These are phyloP conservation scores for Chelon labrosus DNA, from an alignment of 2,797 vertebrate genomes.

Conservation along the genomic window DNA sequence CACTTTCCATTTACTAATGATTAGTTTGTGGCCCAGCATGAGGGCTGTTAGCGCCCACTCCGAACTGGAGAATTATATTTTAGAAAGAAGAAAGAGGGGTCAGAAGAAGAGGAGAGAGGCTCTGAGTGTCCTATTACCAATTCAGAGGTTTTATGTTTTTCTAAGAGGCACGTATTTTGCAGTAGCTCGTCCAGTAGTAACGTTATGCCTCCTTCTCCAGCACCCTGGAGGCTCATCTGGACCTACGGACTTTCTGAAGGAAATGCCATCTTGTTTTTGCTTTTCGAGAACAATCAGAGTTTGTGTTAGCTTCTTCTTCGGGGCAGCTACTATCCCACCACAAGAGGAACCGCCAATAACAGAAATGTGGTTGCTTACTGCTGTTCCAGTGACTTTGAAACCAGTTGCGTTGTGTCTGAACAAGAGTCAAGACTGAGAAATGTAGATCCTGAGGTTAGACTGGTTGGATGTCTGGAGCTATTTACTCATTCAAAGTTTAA, in stretches of 20 bases:
- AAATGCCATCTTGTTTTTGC: no score
- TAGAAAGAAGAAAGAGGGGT: conserved; percentile 48
- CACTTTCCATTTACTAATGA: conserved; percentile 66
- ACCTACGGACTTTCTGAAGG: no score
- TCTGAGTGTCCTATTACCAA: conserved; percentile 48
- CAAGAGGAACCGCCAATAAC: no score
- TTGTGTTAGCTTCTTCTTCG: no score
- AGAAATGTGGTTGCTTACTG: no score
- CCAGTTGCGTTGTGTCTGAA: no score
- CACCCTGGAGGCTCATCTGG: not conserved
- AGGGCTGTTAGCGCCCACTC: conserved; percentile 60
- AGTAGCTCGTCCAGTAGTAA: conserved; percentile 21
- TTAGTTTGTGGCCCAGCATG: conserved; percentile 54
- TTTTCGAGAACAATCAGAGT: no score
- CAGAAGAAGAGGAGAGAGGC: conserved; percentile 43
- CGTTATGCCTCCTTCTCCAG: not conserved
- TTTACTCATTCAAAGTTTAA: not conserved
- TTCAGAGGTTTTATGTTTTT: conserved; percentile 50
- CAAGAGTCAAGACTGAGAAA: conserved; percentile 4
- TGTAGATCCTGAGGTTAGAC: not conserved
- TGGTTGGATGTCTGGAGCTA: not conserved
- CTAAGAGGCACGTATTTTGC: conserved; percentile 29
- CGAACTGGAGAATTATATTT: conserved; percentile 45
- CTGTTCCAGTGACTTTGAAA: no score
- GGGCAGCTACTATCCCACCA: no score